Conservation (phyloP, 2,888 invertebrate genomes). For the Pecten maximus region DNA sequence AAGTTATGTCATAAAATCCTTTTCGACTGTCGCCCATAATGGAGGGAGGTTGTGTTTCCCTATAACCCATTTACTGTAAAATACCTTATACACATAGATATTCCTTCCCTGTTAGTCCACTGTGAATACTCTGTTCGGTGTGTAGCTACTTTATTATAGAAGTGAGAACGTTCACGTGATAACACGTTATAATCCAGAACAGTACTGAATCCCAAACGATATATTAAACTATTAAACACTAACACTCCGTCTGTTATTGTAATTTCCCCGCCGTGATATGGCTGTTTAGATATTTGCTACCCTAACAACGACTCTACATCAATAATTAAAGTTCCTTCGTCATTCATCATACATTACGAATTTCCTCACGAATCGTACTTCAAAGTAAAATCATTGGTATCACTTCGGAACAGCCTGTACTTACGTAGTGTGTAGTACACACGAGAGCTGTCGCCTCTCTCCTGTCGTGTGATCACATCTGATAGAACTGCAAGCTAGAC, state of each 20-base stretch:
- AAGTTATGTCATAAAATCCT: neutral
- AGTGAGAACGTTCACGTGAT: neutral
- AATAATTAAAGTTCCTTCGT: neutral
- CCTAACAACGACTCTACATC: neutral
- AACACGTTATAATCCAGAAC: neutral
- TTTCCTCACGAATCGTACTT: neutral
- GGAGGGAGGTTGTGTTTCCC: neutral
- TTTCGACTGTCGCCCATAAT: constrained; percentile 2
- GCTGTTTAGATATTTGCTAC: neutral
- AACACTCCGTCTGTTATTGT: neutral
- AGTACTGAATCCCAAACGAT: neutral
- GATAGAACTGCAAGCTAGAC: neutral
- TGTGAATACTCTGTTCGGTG: neutral
- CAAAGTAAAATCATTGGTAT: neutral
- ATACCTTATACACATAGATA: neutral
- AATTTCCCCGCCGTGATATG: neutral
- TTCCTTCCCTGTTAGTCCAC: neutral
- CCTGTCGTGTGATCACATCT: neutral
- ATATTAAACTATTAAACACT: neutral
- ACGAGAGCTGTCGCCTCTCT: neutral
- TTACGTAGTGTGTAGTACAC: neutral
- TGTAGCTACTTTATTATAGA: neutral
- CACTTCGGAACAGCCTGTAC: neutral
- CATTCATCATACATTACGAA: neutral
- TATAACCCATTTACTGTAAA: neutral